Evolutionary conservation across 92 coral and sea anemone genomes (phyloP).

Genomic region (Heliopora coerulea): DNA sequence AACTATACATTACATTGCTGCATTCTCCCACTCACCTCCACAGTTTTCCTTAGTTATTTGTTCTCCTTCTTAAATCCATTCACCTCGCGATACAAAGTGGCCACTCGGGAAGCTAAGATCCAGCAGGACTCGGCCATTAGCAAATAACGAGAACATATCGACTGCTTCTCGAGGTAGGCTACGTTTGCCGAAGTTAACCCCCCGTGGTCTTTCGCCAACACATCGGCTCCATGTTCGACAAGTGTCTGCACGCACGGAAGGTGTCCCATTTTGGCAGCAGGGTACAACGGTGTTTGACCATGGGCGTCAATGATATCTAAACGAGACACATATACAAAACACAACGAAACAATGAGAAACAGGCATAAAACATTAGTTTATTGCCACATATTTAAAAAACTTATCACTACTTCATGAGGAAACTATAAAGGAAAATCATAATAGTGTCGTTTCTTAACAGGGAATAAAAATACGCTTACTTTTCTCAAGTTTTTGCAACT

Average conservation of each 20-base stretch:
- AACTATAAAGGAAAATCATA: too few species aligned
- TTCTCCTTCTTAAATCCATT: conserved; percentile 69
- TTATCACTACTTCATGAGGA: too few species aligned
- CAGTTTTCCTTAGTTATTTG: conserved; percentile 62
- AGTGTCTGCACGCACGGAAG: conserved; percentile 79
- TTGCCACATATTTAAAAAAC: too few species aligned
- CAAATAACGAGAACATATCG: conserved; percentile 84
- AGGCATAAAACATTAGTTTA: too few species aligned
- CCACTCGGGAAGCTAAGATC: conserved; percentile 72
- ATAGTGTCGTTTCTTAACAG: too few species aligned
- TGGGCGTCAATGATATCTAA: conserved; percentile 63
- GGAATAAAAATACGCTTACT: too few species aligned
- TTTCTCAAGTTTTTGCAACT: too few species aligned
- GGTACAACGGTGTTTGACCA: conserved; percentile 81
- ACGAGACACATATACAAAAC: not conserved
- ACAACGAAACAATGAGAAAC: too few species aligned
- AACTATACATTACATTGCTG: too few species aligned
- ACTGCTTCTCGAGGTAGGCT: conserved; percentile 82
- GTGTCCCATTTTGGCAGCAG: conserved; percentile 93
- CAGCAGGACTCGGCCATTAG: conserved; percentile 88
- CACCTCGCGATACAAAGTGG: conserved; percentile 63
- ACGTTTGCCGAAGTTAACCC: conserved; percentile 78
- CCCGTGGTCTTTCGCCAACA: conserved; percentile 73
- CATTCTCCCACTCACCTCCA: conserved; percentile 61
- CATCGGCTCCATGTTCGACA: conserved; percentile 82